Evolutionary conservation across 1,140 invertebrate genomes (phyloP), one percentile per base, ranked within the genome.

Genomic region (Panagrolaimus sp.): DNA sequence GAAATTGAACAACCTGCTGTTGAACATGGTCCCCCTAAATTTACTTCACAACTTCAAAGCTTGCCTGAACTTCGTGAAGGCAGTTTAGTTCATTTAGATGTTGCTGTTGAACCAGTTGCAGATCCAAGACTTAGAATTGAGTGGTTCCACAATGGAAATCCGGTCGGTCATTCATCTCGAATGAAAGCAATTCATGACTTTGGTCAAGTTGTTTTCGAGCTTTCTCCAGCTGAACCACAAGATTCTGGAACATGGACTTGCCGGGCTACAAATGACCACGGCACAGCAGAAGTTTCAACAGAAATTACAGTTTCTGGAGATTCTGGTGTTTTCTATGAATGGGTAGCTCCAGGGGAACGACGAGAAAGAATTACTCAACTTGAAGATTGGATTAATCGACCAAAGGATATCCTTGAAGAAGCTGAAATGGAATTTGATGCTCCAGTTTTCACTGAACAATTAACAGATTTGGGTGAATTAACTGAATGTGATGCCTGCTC

Each of bases 161-260:
- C 91, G 10, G 85, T 95, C 55, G 88, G 90, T 77, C 71, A 83
- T 65, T 78, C 71, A 3, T 70, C 71, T 44, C 88, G 93, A 83
- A 94, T 92, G 65, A 94, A 92, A 70, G 91, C 90, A 43, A 94
- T 94, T 87, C 94, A 93, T 83, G 95, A 96, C 82, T 96, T 96
- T 83, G 94, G 94, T 58, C 95, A 95, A 80, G 92, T 96, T 71
- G 94, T 95, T 0, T 84, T 99, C 46, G 96, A 95, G 21, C 91
- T 98, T 65, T 93, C 94, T 81, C 91, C 91, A 73, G 90, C 96
- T 9, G 91, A 91, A n/a, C 88, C 90, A 44, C 89, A 91, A 72
- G 95, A 98, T 85, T 89, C 90, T 63, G 96, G 96, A 28, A 88
- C 89, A 70, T 96, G 95, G 80, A 48, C 72, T 68, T 95, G 93